Base-by-base conservation (phyloP, 1,140 invertebrate species). In the Zeugodacus cucurbitae region DNA sequence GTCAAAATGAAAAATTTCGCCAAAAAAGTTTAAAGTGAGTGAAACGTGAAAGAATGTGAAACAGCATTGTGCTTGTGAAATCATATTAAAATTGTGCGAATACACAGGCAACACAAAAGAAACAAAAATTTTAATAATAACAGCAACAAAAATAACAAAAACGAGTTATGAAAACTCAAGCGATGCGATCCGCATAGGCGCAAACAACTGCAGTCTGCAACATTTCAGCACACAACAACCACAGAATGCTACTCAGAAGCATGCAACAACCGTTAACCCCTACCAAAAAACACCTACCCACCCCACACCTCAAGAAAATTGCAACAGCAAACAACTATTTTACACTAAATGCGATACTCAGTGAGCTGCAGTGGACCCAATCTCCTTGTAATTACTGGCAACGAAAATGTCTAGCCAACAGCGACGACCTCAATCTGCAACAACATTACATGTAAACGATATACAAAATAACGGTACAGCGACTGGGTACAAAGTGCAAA, bases 331-430 rank as follows among this genome's bases (percentile, higher is more conserved):
- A 37, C 34, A 74, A n/a, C n/a, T 26, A 86, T 10, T 20, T 11
- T 32, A 85, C 8, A 34, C 64, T 26, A 86, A 86, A 54, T 41
- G 85, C 10, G 34, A 74, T 11, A n/a, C 54, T 29, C 20, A 70
- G 29, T 22, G 82, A 32, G 48, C 37, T 48, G 85, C 59, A 70
- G 57, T 22, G 67, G 44, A 41, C 58, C 26, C 58, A 57, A 85
- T 37, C 34, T 37, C 34, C 67, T 74, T 37, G 20, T 37, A 74
- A 74, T 74, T 74, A 41, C 20, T 74, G 67, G 29, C 14, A 59
- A 64, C 86, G 86, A 86, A 34, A 86, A 86, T 74, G 37, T 88
- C 54, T 82, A 54, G 11, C 34, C 87, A 82, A 57, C 29, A 57
- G 3, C 26, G 34, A 32, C 54, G 48, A 58, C 86, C 26, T 41